A percentile compares a stretch with the other conserved stretches of the same genome.
phyloP scores from a whole-genome alignment of 2,888 invertebrate species.

The Aleiodes testaceus region DNA sequence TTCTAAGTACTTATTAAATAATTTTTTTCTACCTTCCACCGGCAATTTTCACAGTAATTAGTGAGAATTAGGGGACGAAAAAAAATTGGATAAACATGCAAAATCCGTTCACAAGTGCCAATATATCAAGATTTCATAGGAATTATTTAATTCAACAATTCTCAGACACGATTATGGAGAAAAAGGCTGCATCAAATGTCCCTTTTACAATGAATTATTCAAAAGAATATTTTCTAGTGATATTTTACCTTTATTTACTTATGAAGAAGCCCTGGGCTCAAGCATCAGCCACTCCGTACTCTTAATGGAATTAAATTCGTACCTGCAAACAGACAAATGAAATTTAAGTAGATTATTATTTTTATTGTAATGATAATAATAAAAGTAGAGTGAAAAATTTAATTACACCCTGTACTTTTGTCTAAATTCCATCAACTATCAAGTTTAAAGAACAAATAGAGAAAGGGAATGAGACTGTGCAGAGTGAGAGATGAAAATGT shows the following conservation, averaged over 20 bases:
- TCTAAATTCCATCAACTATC: background rate
- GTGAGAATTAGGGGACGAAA: background rate
- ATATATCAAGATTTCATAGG: too few species aligned
- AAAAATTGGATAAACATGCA: too few species aligned
- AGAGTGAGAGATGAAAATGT: background rate
- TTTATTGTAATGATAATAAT: conserved; percentile 4
- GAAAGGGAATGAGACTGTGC: background rate
- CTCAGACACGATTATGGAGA: too few species aligned
- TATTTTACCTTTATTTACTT: conserved; percentile 34
- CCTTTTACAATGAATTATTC: too few species aligned
- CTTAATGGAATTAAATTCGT: conserved; percentile 38
- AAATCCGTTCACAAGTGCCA: too few species aligned
- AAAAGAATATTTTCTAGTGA: too few species aligned
- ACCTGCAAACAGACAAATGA: conserved; percentile 40
- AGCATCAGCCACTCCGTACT: background rate
- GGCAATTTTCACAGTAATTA: conserved; percentile 7
- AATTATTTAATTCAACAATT: too few species aligned
- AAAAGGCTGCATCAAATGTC: too few species aligned
- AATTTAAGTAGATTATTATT: background rate
- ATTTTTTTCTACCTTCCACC: conserved; percentile 6
- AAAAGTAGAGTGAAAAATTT: background rate
- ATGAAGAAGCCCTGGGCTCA: background rate
- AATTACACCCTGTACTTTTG: too few species aligned
- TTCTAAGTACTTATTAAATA: conserved; percentile 12
- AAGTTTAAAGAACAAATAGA: background rate